These are phyloP conservation scores for Lagopus leucura DNA, from an alignment of 2,113 vertebrate genomes.

Conservation along the genomic window DNA sequence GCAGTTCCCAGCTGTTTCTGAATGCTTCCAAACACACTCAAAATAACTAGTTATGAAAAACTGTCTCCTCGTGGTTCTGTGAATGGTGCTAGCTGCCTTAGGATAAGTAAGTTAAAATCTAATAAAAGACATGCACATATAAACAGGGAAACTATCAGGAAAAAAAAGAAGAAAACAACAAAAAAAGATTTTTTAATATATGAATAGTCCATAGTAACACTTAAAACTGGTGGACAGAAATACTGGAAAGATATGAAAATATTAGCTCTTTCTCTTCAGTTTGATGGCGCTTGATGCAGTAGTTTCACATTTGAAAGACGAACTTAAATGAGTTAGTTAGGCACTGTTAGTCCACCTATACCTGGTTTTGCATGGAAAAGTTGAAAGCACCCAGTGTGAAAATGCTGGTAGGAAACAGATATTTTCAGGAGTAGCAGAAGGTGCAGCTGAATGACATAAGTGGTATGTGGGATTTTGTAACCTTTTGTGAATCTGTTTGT, in stretches of 20 bases:
- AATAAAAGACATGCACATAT: background rate
- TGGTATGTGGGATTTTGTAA: background rate
- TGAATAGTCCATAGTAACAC: background rate
- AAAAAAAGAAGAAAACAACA: background rate
- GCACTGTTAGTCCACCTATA: background rate
- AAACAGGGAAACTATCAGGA: background rate
- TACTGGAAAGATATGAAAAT: background rate
- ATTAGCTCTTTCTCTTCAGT: background rate
- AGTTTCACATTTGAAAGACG: background rate
- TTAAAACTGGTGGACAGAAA: background rate
- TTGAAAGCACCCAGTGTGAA: background rate
- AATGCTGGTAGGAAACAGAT: background rate
- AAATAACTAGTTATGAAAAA: background rate
- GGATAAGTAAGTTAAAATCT: background rate
- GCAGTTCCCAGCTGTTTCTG: background rate
- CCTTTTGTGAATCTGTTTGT: background rate
- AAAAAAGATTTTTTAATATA: background rate
- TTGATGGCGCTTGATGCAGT: background rate
- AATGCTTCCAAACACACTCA: background rate
- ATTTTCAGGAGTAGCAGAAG: background rate
- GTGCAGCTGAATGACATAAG: accelerated
- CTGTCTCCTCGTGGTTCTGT: background rate
- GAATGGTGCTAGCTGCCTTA: background rate
- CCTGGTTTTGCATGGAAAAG: background rate
- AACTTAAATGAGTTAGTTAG: background rate